Evolutionary conservation across 2,113 vertebrate genomes (phyloP).

Genomic region (Acrocephalus kingi): DNA sequence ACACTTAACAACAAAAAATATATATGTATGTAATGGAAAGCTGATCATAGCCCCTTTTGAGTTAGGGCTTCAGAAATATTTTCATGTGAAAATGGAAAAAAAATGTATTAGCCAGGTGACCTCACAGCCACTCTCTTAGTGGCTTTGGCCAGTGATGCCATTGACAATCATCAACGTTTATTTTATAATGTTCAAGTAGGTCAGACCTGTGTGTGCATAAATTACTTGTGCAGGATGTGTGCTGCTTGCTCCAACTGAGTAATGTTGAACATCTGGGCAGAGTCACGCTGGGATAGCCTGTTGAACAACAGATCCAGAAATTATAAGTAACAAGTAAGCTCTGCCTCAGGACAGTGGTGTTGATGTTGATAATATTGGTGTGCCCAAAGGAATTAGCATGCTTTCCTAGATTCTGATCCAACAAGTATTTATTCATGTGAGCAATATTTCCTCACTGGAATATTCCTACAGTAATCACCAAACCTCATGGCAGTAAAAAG

Average conservation of each 20-base stretch:
- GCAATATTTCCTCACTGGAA: not conserved
- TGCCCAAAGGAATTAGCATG: not conserved
- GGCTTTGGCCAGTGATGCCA: not conserved
- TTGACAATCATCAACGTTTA: not conserved
- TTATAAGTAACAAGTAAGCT: not conserved
- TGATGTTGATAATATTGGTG: not conserved
- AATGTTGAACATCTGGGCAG: not conserved
- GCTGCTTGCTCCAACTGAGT: not conserved
- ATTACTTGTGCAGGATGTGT: not conserved
- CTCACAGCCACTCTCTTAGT: not conserved
- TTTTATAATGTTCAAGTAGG: not conserved
- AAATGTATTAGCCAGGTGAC: not conserved
- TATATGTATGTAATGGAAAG: not conserved
- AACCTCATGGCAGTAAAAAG: not conserved
- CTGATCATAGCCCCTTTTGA: not conserved
- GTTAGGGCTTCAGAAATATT: not conserved
- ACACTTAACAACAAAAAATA: not conserved
- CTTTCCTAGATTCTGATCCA: not conserved
- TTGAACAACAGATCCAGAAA: not conserved
- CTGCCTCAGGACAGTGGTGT: not conserved
- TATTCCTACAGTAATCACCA: not conserved
- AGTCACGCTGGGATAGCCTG: not conserved
- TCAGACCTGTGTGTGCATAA: not conserved
- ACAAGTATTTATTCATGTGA: not conserved
- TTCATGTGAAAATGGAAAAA: not conserved